Base-by-base conservation (phyloP, 2,888 invertebrate genomes). In the Eupithecia abbreviata region DNA sequence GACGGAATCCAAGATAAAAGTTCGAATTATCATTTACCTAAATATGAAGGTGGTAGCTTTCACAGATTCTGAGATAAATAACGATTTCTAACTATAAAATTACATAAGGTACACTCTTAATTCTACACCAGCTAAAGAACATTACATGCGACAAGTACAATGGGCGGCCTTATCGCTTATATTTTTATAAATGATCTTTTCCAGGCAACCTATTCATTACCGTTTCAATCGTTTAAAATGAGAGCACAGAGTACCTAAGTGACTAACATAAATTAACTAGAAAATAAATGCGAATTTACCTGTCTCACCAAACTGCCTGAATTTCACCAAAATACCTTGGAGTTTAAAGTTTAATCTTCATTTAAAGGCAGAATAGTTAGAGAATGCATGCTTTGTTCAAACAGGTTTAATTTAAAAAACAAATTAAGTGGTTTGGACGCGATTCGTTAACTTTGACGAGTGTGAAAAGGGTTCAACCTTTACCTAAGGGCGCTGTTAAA, bases 371-470 rank as follows among this genome's bases (percentile, higher is more conserved):
- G 30, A 74, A 70, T 62, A 10, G 75, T 80, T 78, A 43, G 47
- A 30, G 30, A 80, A 80, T 78, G 77, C 77, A 73, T 18, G 77
- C 78, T 80, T 77, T 80, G 79, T 81, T 78, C 73, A 45, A 41
- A 72, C 49, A 62, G 71, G 47, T 79, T 81, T 78, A 77, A 80
- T 78, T 78, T 76, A 74, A 81, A 69, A 84, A 82, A 82, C 77
- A 77, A 80, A 80, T 77, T 74, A 83, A 68, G 69, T 47, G 47
- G 73, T 82, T 81, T 81, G 73, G 74, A 66, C 77, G 75, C 75
- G 77, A 80, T 83, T 85, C 83, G 84, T 84, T 85, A 83, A 78
- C 42, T 74, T 65, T 80, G 79, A 77, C 78, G 78, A 65, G 80
- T 79, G 75, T 83, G 81, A 77, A 79, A 84, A 84, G 82, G 82